Evolutionary conservation across 2,113 vertebrate genomes (phyloP).

Genomic region (Ramphastos sulfuratus): DNA sequence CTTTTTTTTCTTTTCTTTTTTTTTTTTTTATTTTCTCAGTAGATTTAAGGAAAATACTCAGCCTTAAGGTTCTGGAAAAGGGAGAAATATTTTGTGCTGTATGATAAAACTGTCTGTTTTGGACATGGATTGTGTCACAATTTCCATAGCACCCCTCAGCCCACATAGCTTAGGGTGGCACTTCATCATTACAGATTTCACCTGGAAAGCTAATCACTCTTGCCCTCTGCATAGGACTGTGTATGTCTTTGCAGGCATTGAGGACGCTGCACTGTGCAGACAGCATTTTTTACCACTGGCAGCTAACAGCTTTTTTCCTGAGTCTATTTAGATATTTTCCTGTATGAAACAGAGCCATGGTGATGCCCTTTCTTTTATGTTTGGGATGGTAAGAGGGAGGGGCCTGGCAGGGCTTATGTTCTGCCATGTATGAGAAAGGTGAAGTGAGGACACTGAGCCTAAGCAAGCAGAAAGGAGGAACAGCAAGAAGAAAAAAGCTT

Average conservation of each 20-base stretch:
- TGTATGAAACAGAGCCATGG: not conserved
- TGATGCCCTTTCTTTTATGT: not conserved
- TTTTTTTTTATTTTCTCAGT: not conserved
- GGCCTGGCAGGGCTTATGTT: not conserved
- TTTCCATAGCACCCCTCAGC: not conserved
- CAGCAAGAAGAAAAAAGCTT: not conserved
- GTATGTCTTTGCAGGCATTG: not conserved
- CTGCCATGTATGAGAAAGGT: not conserved
- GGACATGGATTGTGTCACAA: not conserved
- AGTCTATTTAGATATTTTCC: fast-evolving
- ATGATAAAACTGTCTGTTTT: not conserved
- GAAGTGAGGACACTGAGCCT: not conserved
- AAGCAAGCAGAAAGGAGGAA: not conserved
- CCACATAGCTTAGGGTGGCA: fast-evolving
- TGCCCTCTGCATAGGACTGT: fast-evolving
- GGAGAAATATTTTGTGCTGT: not conserved
- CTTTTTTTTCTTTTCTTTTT: not conserved
- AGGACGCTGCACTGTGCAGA: not conserved
- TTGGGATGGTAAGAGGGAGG: not conserved
- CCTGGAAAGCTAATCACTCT: not conserved
- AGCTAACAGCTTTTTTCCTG: not conserved
- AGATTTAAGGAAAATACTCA: not conserved
- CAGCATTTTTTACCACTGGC: not conserved
- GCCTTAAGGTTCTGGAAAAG: not conserved
- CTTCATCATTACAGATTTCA: not conserved